Percentiles rank a stretch among this genome's conserved stretches.
phyloP scores from a whole-genome alignment of 2,113 vertebrate genomes.

The Ahaetulla prasina region DNA sequence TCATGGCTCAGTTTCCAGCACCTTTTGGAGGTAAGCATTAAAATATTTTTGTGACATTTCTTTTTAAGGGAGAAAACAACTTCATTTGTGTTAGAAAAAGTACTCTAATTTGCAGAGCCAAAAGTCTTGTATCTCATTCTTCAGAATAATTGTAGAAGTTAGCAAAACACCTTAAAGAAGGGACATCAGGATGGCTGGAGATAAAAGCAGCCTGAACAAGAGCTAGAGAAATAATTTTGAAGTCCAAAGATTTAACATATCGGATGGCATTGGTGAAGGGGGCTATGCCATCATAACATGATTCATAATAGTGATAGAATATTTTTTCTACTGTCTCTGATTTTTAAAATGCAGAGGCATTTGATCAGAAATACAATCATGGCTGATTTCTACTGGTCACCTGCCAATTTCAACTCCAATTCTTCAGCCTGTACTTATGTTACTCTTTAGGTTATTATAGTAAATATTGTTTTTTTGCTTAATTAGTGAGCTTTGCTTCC shows the following conservation, averaged over 20 bases:
- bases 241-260: no score
- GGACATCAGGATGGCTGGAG: neutral
- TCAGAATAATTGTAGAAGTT: neutral
- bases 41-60: neutral
- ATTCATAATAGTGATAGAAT: neutral
- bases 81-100: neutral
- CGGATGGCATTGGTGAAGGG: neutral
- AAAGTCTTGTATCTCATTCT: neutral
- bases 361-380: neutral
- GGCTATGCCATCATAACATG: neutral
- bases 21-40: constrained; percentile 87
- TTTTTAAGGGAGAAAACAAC: neutral
- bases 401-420: neutral
- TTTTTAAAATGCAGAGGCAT: neutral
- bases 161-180: neutral
- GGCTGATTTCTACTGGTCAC: neutral
- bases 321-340: neutral
- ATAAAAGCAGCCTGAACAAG: neutral
- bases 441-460: neutral
- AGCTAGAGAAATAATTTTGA: neutral
- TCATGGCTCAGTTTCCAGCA: constrained; percentile 97
- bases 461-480: neutral
- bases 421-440: neutral
- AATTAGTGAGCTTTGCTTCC: neutral
- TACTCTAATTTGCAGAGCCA: neutral